Percentiles rank a stretch among this genome's conserved stretches.
phyloP scores from a whole-genome alignment of 2,797 vertebrate species.

The Hypotaenidia okinawae region DNA sequence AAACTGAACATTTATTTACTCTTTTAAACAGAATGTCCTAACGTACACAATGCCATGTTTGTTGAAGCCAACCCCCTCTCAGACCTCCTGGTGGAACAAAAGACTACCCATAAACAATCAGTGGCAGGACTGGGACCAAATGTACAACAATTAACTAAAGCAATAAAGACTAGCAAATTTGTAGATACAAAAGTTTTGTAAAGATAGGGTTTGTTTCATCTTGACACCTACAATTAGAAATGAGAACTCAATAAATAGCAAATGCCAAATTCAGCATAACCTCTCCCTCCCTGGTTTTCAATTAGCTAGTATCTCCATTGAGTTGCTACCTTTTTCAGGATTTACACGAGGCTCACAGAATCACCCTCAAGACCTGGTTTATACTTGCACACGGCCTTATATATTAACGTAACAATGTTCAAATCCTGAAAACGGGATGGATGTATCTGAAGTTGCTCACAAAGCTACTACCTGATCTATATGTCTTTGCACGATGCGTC shows the following conservation, averaged over 20 bases:
- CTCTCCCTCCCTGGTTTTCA: background rate
- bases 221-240: background rate
- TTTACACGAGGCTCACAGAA: background rate
- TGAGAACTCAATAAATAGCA: background rate
- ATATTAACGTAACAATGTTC: background rate
- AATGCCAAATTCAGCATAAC: background rate
- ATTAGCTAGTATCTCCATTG: background rate
- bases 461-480: background rate
- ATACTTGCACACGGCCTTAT: background rate
- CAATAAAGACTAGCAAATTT: background rate
- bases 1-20: background rate
- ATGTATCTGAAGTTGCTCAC: background rate
- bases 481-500: background rate
- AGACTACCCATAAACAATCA: background rate
- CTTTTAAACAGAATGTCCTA: background rate
- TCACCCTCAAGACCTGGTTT: background rate
- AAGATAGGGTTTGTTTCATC: background rate
- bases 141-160: background rate
- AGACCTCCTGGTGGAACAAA: background rate
- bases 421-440: background rate
- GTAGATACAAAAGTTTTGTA: background rate
- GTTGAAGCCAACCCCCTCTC: background rate
- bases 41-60: background rate
- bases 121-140: background rate
- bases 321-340: background rate